Evolutionary conservation across 2,888 invertebrate species (phyloP), one percentile per base, ranked within the genome.

Genomic region (Parnassius smintheus): DNA sequence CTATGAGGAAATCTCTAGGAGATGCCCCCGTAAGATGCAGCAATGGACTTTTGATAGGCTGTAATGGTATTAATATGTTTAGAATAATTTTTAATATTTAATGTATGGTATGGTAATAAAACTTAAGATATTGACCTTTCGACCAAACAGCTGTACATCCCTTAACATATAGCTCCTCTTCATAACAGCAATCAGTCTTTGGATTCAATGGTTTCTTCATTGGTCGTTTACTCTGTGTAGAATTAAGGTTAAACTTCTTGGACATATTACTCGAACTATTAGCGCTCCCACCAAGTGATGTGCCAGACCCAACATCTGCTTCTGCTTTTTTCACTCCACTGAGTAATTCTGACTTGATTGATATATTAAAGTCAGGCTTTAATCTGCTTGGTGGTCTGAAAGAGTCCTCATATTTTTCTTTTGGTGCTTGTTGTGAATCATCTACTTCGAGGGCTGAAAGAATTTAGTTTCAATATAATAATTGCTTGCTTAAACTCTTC

Each of bases 151-250:
- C 97, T 18, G 96, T 96, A 76, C 96, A 94, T 2, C 96, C 97
- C 73, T 95, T 95, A 2, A 96, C 94, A 92, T 97, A 98, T 59
- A 98, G 86, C 80, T 98, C 98, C 80, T 98, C 98, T 83, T 98
- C 98, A 79, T 94, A 93, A 75, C 85, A 85, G 57, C 87, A 80
- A 70, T 90, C 91, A 41, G 87, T 88, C 72, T 88, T 88, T 49
- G 82, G 84, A 74, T 91, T 85, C 44, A 86, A 70, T 0, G 81
- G 79, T 61, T 82, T 77, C 55, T 76, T 71, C 57, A 73, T 83
- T 0, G 71, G 68, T 45, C 66, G 72, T 54, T 73, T 79, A 53
- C 65, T 76, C 9, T 75, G 75, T 1, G 75, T 74, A 1, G 74
- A 74, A 62, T 72, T 78, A 8, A 90, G 70, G 63, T 88, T 85